Conservation (phyloP, 2,113 vertebrate genomes). For the Sorex fumeus region DNA sequence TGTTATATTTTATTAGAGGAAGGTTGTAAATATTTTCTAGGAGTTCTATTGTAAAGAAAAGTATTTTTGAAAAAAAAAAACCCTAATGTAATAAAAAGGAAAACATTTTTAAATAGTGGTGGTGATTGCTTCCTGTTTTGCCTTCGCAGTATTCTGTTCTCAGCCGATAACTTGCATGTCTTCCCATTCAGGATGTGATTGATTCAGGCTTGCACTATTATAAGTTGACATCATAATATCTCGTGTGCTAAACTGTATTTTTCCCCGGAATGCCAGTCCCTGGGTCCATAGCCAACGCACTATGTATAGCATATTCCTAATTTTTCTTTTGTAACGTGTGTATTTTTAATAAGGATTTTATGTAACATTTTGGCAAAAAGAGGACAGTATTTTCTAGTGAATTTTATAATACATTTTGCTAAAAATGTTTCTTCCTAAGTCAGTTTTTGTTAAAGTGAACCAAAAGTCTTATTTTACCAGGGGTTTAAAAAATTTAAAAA, state of each 20-base stretch:
- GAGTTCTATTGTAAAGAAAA: slow-evolving; percentile 89
- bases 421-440: slow-evolving; percentile 81
- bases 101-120: slow-evolving; percentile 84
- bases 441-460: slow-evolving; percentile 81
- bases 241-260: slow-evolving; percentile 64
- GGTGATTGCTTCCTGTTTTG: slow-evolving; percentile 87
- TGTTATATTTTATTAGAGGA: slow-evolving; percentile 91
- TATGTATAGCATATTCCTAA: slow-evolving; percentile 74
- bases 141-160: slow-evolving; percentile 75
- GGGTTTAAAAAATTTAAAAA: slow-evolving; percentile 70
- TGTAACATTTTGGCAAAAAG: slow-evolving; percentile 83
- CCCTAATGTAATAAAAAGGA: slow-evolving; percentile 88
- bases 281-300: slow-evolving; percentile 77
- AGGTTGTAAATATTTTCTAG: slow-evolving; percentile 93
- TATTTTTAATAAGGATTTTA: slow-evolving; percentile 82
- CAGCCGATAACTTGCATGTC: slow-evolving; percentile 81
- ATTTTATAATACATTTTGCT: slow-evolving; percentile 84
- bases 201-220: slow-evolving; percentile 82
- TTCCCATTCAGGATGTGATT: slow-evolving; percentile 76
- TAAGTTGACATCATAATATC: slow-evolving; percentile 72
- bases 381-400: slow-evolving; percentile 85
- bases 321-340: slow-evolving; percentile 84
- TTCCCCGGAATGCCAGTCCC: slow-evolving; percentile 70
- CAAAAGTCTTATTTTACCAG: slow-evolving; percentile 83
- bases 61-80: slow-evolving; percentile 90